Evolutionary conservation across 2,888 invertebrate genomes (phyloP).

Genomic region (Agelastica alni): DNA sequence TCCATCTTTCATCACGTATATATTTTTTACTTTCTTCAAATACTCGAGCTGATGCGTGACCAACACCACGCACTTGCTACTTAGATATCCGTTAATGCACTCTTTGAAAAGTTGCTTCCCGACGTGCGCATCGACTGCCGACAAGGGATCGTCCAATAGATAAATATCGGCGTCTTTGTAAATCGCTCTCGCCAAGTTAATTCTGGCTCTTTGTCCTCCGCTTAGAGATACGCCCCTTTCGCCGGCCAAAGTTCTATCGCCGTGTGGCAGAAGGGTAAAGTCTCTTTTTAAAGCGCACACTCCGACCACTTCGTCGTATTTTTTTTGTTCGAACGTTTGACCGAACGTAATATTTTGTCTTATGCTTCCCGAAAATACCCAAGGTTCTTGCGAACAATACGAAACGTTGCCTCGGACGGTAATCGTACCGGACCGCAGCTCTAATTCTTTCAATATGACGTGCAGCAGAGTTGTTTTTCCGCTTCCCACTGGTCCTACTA

Average conservation of each 20-base stretch:
- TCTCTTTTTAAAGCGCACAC: constrained; percentile 74
- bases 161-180: constrained; percentile 85
- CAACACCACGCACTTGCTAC: constrained; percentile 70
- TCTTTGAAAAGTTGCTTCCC: constrained; percentile 84
- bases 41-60: constrained; percentile 77
- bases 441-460: constrained; percentile 70
- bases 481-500: constrained; percentile 67
- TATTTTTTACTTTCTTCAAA: constrained; percentile 61
- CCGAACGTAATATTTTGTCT: constrained; percentile 94
- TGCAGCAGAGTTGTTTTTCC: constrained; percentile 65
- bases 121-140: constrained; percentile 88
- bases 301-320: constrained; percentile 68
- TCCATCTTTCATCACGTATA: constrained; percentile 63
- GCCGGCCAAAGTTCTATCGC: constrained; percentile 78
- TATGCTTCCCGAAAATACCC: constrained; percentile 80
- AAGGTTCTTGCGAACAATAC: constrained; percentile 78
- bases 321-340: constrained; percentile 67
- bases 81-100: constrained; percentile 67
- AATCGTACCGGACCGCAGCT: constrained; percentile 62
- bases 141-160: constrained; percentile 84
- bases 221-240: constrained; percentile 74
- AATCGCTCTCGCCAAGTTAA: constrained; percentile 82
- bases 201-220: constrained; percentile 83
- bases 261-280: constrained; percentile 72
- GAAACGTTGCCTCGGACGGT: constrained; percentile 19